These are phyloP conservation scores for Peribatodes rhomboidaria DNA, from an alignment of 2,888 invertebrate genomes.

Conservation along the genomic window DNA sequence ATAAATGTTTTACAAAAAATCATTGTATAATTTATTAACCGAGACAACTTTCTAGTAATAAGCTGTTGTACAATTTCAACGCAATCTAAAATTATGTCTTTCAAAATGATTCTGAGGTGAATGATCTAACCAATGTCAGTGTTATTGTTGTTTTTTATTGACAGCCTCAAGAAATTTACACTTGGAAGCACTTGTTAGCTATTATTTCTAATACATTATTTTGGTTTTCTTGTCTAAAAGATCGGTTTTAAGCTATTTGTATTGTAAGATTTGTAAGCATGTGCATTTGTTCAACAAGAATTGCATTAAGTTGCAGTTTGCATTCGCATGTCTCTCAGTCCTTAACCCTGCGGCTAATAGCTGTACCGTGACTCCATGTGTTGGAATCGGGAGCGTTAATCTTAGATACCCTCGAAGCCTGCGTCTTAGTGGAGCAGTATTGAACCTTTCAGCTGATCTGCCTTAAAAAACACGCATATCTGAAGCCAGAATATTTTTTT, in stretches of 20 bases:
- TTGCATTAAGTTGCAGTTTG: slow-evolving; percentile 54
- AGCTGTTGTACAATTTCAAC: background rate
- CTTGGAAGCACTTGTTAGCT: background rate
- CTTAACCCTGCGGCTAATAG: slow-evolving; percentile 76
- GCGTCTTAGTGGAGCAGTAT: background rate
- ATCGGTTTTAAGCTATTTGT: background rate
- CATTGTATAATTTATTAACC: background rate
- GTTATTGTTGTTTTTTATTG: slow-evolving; percentile 20
- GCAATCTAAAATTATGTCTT: background rate
- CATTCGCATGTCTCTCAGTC: slow-evolving; percentile 74
- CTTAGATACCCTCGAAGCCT: slow-evolving; percentile 55
- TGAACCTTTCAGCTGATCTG: slow-evolving; percentile 6
- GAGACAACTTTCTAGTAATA: background rate
- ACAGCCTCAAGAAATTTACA: background rate
- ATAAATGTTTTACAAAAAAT: no score
- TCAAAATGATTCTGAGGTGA: slow-evolving; percentile 34
- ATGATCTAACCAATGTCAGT: slow-evolving; percentile 43
- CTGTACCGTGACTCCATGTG: slow-evolving; percentile 77
- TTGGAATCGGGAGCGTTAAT: slow-evolving; percentile 70
- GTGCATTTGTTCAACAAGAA: slow-evolving; percentile 16
- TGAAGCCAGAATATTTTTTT: no score
- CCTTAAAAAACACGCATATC: background rate
- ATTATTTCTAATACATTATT: background rate
- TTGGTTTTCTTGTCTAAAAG: background rate
- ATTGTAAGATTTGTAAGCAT: slow-evolving; percentile 13